A percentile compares a stretch with the other conserved stretches of the same genome.
Conservation (phyloP, 2,888 invertebrate species). For the Microctonus aethiopoides region DNA sequence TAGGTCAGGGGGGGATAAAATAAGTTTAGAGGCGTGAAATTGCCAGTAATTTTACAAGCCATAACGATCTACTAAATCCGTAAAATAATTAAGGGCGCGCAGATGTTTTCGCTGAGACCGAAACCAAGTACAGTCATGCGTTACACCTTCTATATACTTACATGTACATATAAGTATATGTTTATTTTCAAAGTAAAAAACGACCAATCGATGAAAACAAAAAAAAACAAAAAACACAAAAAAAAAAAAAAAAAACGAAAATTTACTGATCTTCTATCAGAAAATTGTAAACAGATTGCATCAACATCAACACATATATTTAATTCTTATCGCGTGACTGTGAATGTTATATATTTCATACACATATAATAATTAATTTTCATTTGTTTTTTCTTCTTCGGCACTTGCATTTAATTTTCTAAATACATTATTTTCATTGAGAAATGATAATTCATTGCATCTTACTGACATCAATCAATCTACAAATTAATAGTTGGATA, state of each 20-base stretch:
- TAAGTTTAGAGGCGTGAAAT: conserved; percentile 67
- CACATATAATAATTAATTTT: background rate
- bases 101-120: conserved; percentile 55
- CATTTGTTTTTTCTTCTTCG: background rate
- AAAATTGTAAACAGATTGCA: background rate
- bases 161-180: conserved; percentile 33
- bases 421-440: background rate
- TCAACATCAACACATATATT: conserved; percentile 2
- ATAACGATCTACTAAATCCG: conserved; percentile 68
- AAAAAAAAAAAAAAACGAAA: no score
- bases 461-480: conserved; percentile 26
- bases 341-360: background rate
- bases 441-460: conserved; percentile 21
- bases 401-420: background rate
- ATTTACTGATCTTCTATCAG: background rate
- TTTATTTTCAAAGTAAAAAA: conserved; percentile 9
- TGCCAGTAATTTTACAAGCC: conserved; percentile 68
- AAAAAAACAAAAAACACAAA: background rate
- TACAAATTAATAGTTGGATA: conserved; percentile 31
- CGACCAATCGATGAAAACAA: background rate
- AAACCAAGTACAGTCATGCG: background rate
- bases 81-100: conserved; percentile 66
- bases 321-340: conserved; percentile 29
- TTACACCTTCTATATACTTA: background rate
- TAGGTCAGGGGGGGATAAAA: conserved; percentile 60